A percentile compares a stretch with the other conserved stretches of the same genome.
phyloP scores from a whole-genome alignment of 2,888 invertebrate genomes.

The Prosapia bicincta region DNA sequence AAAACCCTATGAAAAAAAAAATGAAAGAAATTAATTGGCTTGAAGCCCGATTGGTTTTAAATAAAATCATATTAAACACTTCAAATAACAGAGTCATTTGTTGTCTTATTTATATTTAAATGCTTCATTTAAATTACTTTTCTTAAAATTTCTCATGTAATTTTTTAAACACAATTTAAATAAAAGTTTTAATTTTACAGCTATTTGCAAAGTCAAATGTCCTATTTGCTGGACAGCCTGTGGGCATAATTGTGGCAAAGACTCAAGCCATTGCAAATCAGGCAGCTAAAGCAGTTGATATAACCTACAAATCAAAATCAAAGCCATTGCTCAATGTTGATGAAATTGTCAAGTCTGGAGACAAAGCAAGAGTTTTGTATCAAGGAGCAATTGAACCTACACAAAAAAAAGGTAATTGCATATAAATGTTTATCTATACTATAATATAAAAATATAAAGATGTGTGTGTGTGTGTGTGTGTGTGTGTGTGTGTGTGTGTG shows the following conservation, averaged over 20 bases:
- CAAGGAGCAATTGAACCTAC: not conserved
- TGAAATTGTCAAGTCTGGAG: slow-evolving; percentile 35
- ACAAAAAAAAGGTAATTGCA: not conserved
- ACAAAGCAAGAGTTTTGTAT: slow-evolving; percentile 30
- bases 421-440: no score
- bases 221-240: slow-evolving; percentile 65
- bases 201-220: slow-evolving; percentile 45
- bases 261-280: slow-evolving; percentile 56
- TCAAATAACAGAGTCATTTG: no score
- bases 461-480: no score
- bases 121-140: no score
- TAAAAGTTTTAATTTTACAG: slow-evolving; percentile 27
- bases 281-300: slow-evolving; percentile 56
- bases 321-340: slow-evolving; percentile 37
- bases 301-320: slow-evolving; percentile 50
- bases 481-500: no score
- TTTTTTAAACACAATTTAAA: not conserved
- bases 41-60: no score
- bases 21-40: no score
- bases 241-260: slow-evolving; percentile 69
- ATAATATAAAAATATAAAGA: no score
- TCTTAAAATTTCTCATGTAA: no score
- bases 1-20: no score
- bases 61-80: no score
- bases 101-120: no score